phyloP scores from a whole-genome alignment of 2,888 invertebrate species.

The Andrena chrysosceles region DNA sequence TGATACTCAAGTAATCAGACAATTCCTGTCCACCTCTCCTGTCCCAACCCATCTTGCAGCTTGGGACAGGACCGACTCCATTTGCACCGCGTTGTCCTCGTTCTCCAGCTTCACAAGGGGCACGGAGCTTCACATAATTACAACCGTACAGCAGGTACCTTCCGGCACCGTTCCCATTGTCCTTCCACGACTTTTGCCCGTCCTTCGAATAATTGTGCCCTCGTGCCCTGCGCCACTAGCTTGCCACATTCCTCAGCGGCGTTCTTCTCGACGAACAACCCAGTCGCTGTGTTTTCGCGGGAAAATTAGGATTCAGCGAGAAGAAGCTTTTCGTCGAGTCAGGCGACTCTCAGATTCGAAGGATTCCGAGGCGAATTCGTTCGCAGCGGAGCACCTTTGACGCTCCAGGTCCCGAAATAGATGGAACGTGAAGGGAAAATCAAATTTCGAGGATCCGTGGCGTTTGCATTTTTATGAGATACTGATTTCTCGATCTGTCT shows the following conservation, averaged over 20 bases:
- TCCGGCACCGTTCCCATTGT: constrained; percentile 35
- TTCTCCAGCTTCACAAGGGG: constrained; percentile 9
- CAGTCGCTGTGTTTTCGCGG: not conserved
- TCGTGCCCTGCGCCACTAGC: not conserved
- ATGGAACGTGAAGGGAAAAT: not conserved
- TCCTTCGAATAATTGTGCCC: constrained; percentile 38
- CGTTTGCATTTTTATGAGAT: not conserved
- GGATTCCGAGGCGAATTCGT: not conserved
- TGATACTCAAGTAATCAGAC: not conserved
- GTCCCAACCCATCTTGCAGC: constrained; percentile 20
- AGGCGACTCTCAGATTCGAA: not conserved
- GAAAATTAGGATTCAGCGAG: constrained; percentile 4
- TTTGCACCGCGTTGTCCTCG: constrained; percentile 16
- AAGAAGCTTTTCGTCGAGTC: not conserved
- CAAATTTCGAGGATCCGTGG: not conserved
- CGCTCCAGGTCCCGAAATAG: not conserved
- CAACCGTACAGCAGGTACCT: constrained; percentile 36
- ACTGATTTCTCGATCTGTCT: not conserved
- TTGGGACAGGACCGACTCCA: constrained; percentile 13
- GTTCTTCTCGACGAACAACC: not conserved
- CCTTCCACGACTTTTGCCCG: constrained; percentile 14
- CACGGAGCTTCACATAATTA: constrained; percentile 49
- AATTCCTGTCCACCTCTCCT: not conserved
- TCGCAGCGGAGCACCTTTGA: not conserved
- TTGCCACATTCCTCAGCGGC: not conserved